Percentiles rank a stretch among this genome's conserved stretches.
These are phyloP conservation scores for Crocidura indochinensis DNA, from an alignment of 2,797 vertebrate genomes.

Conservation along the genomic window DNA sequence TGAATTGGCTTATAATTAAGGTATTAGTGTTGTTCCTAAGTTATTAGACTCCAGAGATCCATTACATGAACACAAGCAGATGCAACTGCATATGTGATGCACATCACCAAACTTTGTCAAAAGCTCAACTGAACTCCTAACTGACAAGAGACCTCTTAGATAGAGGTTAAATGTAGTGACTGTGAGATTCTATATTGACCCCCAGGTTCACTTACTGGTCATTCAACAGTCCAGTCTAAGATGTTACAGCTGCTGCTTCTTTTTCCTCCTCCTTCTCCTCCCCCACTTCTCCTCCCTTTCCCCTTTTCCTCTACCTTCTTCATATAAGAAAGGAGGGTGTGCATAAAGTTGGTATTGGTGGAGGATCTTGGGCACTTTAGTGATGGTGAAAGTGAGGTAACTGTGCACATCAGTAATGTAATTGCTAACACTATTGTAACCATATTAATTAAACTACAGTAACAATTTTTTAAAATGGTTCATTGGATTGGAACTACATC, in stretches of 20 bases:
- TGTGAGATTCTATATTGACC: neutral
- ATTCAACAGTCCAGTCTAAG: too few relatives aligned
- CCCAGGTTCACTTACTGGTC: neutral
- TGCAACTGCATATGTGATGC: neutral
- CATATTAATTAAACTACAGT: neutral
- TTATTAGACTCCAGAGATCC: neutral
- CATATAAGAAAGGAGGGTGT: too few relatives aligned
- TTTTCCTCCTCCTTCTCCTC: too few relatives aligned
- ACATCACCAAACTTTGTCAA: neutral
- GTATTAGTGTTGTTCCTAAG: neutral
- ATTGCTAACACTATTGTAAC: too few relatives aligned
- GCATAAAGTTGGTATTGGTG: too few relatives aligned
- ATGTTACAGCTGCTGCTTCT: too few relatives aligned
- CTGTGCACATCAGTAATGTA: too few relatives aligned
- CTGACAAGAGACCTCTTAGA: neutral
- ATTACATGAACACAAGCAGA: neutral
- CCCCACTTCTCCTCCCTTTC: too few relatives aligned
- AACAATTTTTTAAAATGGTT: conserved; percentile 54
- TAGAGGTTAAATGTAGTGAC: neutral
- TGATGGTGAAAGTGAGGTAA: too few relatives aligned
- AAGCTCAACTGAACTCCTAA: neutral
- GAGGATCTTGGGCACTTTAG: too few relatives aligned
- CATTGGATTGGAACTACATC: neutral
- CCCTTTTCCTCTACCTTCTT: too few relatives aligned
- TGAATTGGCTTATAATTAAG: conserved; percentile 1